phyloP scores from a whole-genome alignment of 35 echinoderm and acorn worm species.

The Holothuria glaberrima region DNA sequence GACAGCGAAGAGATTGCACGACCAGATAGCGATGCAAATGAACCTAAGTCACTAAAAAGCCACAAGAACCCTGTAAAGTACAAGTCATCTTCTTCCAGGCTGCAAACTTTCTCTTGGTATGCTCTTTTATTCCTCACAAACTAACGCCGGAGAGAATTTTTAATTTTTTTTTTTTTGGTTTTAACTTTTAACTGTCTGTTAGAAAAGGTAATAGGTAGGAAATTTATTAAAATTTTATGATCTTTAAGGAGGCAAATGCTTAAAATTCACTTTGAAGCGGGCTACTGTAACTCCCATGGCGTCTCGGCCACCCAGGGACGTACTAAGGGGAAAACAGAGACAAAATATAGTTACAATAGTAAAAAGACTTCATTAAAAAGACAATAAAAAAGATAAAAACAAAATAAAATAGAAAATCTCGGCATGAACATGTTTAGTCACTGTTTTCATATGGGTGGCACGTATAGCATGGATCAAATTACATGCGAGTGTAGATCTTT shows the following conservation, averaged over 20 bases:
- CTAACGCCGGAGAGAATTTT: conserved; percentile 27
- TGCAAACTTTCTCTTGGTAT: background rate
- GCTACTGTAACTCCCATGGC: conserved; percentile 6
- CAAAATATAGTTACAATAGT: background rate
- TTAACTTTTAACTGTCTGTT: conserved; percentile 32
- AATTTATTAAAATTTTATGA: conserved; percentile 49
- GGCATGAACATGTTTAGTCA: too few species aligned
- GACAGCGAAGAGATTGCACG: conserved; percentile 37
- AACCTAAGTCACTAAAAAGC: conserved; percentile 18
- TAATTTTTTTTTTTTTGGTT: too few species aligned
- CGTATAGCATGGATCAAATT: conserved; percentile 24
- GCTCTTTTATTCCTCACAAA: background rate
- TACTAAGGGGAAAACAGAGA: background rate
- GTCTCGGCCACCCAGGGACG: conserved; percentile 22
- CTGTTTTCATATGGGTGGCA: too few species aligned
- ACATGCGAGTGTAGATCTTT: background rate
- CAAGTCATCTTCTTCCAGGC: conserved; percentile 22
- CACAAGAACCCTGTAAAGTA: conserved; percentile 33
- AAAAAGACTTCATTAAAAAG: conserved; percentile 1
- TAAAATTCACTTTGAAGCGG: conserved; percentile 53
- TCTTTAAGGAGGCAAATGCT: conserved; percentile 33
- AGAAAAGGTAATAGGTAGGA: conserved; percentile 4
- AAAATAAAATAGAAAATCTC: conserved; percentile 11
- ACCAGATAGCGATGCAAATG: conserved; percentile 43
- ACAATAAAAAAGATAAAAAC: background rate